Percentiles rank a stretch among this genome's conserved stretches.
Evolutionary conservation across 2,113 vertebrate genomes (phyloP).

Genomic region (Ictalurus furcatus): DNA sequence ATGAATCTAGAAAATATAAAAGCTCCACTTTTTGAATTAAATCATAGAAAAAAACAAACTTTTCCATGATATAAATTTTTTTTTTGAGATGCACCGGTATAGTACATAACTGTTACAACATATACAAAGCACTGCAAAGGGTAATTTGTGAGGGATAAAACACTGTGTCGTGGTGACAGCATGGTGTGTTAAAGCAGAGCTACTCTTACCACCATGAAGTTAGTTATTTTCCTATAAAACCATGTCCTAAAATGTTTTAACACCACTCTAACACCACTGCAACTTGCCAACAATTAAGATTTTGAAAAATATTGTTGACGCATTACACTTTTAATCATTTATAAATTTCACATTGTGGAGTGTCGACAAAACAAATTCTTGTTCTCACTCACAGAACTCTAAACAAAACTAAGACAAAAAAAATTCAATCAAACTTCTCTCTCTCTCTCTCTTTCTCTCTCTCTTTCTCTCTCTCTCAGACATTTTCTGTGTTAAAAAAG

Average conservation of each 20-base stretch:
- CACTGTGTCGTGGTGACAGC: not conserved
- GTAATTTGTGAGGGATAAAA: not conserved
- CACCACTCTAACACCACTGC: not conserved
- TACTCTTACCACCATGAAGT: not conserved
- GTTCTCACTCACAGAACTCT: not conserved
- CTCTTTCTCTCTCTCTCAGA: not conserved
- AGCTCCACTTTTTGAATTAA: too few relatives aligned
- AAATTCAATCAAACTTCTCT: not conserved
- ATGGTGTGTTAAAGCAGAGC: not conserved
- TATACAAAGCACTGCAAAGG: not conserved
- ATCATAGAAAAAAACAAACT: too few relatives aligned
- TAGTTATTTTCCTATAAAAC: not conserved
- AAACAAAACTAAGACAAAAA: too few relatives aligned
- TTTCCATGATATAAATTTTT: too few relatives aligned
- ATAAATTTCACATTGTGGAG: too few relatives aligned
- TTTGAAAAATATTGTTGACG: too few relatives aligned
- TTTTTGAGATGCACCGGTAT: not conserved
- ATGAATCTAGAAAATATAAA: too few relatives aligned
- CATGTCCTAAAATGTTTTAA: not conserved
- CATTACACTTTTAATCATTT: too few relatives aligned
- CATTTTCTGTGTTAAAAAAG: not conserved
- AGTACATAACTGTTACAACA: not conserved
- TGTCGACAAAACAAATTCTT: too few relatives aligned
- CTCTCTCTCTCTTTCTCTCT: conserved; percentile 5
- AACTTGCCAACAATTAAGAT: not conserved